These are phyloP conservation scores for Tympanuchus pallidicinctus DNA, from an alignment of 2,113 vertebrate species.

Conservation along the genomic window DNA sequence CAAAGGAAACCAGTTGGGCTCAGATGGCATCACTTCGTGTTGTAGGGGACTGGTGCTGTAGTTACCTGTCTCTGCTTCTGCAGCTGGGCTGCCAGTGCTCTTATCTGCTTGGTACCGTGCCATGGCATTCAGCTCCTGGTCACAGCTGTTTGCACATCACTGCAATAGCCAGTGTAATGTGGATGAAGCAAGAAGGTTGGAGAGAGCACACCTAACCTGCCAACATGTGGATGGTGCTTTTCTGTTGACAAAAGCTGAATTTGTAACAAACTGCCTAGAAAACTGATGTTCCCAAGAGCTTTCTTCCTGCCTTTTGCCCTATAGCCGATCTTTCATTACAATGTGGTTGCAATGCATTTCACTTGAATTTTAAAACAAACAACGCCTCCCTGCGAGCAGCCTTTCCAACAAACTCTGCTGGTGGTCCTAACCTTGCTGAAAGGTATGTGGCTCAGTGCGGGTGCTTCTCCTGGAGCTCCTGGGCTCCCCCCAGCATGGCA, in stretches of 20 bases:
- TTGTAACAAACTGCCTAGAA: slow-evolving; percentile 20
- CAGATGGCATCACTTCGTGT: background rate
- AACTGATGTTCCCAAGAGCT: background rate
- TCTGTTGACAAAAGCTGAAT: background rate
- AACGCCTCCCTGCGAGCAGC: slow-evolving; percentile 15
- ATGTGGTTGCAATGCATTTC: background rate
- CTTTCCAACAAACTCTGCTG: slow-evolving; percentile 8
- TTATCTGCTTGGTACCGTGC: accelerated
- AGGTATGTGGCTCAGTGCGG: accelerated
- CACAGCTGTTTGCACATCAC: background rate
- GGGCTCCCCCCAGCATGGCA: background rate
- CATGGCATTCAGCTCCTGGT: accelerated
- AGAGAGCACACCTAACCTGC: background rate
- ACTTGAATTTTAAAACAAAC: slow-evolving; percentile 46
- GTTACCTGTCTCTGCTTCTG: background rate
- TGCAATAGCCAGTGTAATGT: background rate
- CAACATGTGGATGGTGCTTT: background rate
- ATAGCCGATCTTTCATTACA: background rate
- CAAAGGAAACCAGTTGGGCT: background rate
- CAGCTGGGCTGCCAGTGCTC: background rate
- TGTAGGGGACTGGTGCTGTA: background rate
- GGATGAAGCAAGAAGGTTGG: background rate
- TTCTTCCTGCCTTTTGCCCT: background rate
- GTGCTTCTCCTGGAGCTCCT: background rate
- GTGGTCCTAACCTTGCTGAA: slow-evolving; percentile 1